Evolutionary conservation across 2,797 vertebrate genomes (phyloP).

Genomic region (Pseudopleuronectes americanus): DNA sequence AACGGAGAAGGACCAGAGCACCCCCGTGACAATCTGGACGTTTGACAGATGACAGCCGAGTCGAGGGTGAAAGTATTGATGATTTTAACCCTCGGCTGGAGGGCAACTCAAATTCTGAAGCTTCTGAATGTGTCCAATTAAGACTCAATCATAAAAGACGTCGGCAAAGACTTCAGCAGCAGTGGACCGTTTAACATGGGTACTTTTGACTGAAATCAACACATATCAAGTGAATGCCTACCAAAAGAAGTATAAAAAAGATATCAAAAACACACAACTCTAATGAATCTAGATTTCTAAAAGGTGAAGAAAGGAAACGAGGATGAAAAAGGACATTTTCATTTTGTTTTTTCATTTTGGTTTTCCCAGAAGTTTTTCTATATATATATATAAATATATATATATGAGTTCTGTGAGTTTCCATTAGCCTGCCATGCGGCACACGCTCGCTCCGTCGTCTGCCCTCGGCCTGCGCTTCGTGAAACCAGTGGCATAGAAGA

Average conservation of each 20-base stretch:
- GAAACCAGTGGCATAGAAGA: slow-evolving; percentile 85
- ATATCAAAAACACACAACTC: slow-evolving; percentile 61
- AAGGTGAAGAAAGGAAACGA: slow-evolving; percentile 52
- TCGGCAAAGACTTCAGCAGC: slow-evolving; percentile 41
- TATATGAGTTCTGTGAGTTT: slow-evolving; percentile 77
- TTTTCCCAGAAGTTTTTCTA: slow-evolving; percentile 49
- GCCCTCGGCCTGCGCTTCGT: slow-evolving; percentile 78
- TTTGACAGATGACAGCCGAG: slow-evolving; percentile 58
- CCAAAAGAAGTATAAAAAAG: slow-evolving; percentile 60
- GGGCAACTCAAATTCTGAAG: slow-evolving; percentile 13
- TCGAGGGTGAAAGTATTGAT: slow-evolving; percentile 29
- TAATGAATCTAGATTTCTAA: slow-evolving; percentile 80
- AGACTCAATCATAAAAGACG: slow-evolving; percentile 42
- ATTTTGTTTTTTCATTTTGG: slow-evolving; percentile 56
- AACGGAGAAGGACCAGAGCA: slow-evolving; percentile 23
- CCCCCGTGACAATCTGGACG: slow-evolving; percentile 60
- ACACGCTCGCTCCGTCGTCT: slow-evolving; percentile 66
- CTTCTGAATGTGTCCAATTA: slow-evolving; percentile 47
- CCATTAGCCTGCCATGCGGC: slow-evolving; percentile 54
- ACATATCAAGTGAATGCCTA: slow-evolving; percentile 87
- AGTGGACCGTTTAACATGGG: slow-evolving; percentile 63
- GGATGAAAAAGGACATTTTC: slow-evolving; percentile 70
- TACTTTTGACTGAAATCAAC: slow-evolving; percentile 73
- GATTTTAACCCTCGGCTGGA: slow-evolving; percentile 17
- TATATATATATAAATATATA: too few relatives aligned